Evolutionary conservation across 2,113 vertebrate genomes (phyloP).

Genomic region (Petaurus breviceps): DNA sequence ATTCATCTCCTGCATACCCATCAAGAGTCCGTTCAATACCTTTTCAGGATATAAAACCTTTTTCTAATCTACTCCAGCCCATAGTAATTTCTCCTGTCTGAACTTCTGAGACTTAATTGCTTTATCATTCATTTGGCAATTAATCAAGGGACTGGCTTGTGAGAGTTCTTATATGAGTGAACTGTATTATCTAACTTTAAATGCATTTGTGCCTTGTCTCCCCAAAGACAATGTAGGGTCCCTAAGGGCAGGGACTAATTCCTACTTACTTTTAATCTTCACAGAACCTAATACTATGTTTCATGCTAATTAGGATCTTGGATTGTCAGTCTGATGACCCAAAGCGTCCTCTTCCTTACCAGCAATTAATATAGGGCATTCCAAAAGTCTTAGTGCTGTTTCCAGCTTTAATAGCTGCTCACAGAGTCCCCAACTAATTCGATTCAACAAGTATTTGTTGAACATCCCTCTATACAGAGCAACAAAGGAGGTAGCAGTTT

Average conservation of each 20-base stretch:
- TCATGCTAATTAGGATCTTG: not conserved
- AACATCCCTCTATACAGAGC: not conserved
- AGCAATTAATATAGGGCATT: not conserved
- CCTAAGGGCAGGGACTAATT: not conserved
- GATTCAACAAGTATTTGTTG: not conserved
- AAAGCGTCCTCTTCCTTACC: not conserved
- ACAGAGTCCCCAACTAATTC: not conserved
- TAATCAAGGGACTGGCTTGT: not conserved
- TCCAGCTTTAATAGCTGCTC: not conserved
- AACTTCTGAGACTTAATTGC: not conserved
- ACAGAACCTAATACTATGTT: not conserved
- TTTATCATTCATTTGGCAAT: not conserved
- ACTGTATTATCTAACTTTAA: not conserved
- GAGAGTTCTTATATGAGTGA: not conserved
- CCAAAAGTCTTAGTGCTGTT: not conserved
- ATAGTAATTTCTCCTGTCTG: not conserved
- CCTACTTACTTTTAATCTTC: not conserved
- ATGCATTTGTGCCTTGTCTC: not conserved
- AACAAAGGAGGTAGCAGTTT: not conserved
- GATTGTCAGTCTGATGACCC: not conserved
- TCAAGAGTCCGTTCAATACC: not conserved
- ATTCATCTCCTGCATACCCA: not conserved
- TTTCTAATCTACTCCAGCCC: not conserved
- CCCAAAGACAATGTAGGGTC: not conserved
- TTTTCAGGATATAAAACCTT: not conserved